Base-by-base conservation (phyloP, 2,113 vertebrate genomes). In the Pterocles burchelli region DNA sequence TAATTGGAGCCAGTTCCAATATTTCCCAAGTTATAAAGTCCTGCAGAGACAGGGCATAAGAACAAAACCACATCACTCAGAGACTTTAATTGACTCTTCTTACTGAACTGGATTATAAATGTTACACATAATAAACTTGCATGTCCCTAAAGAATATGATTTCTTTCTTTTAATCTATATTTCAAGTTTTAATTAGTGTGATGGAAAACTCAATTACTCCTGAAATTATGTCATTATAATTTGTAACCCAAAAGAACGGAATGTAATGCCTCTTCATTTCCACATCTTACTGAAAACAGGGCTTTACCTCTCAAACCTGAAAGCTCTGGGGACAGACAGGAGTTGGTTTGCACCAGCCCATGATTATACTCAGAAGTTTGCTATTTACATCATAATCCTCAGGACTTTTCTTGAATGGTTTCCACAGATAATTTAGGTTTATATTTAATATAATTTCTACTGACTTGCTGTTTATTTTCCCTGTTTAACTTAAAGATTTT, bases 121-220 rank as follows among this genome's bases (percentile, higher is more conserved):
- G 68, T 81, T 74, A 66, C 63, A 48, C 55, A n/a, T 91, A 85
- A 82, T 63, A 93, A 93, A 88, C 55, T 78, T 54, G 19, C 45
- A 57, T 31, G 21, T 88, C 90, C 38, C 88, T 54, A 59, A 70
- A 85, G 78, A 85, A 54, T 73, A 33, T 48, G 33, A 73, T 85
- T 76, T 45, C 38, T 81, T 94, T 90, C 17, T 73, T 85, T 88
- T 74, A 79, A 89, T 83, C 55, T 54, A 52, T 79, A 70, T 74
- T 94, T 86, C 89, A 87, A 28, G 79, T 75, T 83, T 92, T 88
- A 84, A 90, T 88, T 94, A 85, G 74, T 48, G 57, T 16, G 5
- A 78, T 68, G 61, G 55, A 92, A 84, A 90, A 84, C 68, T 85
- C 68, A 82, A 82, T 92, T 87, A 78, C 66, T 86, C 70, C 48